A percentile compares a stretch with the other conserved stretches of the same genome.
Evolutionary conservation across 2,797 vertebrate genomes (phyloP).

Genomic region (Lutjanus argentimaculatus): DNA sequence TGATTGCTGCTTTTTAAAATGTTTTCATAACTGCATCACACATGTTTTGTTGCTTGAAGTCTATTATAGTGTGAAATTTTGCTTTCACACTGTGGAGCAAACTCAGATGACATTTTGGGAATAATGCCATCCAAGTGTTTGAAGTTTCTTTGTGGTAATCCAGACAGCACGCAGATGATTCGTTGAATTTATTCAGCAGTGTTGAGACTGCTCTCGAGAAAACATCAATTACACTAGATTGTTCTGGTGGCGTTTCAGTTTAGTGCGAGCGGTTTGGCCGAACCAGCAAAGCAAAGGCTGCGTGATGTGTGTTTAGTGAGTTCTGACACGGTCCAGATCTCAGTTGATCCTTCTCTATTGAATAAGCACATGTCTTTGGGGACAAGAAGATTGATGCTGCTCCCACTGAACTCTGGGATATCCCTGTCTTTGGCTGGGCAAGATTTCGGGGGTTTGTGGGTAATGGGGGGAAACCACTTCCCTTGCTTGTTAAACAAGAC

Average conservation of each 20-base stretch:
- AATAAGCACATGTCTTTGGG: conserved; percentile 78
- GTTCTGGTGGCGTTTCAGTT: conserved; percentile 76
- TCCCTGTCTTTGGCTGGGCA: conserved; percentile 78
- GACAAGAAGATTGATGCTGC: conserved; percentile 81
- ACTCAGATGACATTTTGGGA: conserved; percentile 60
- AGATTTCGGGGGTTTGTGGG: conserved; percentile 82
- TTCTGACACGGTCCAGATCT: conserved; percentile 79
- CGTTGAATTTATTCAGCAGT: conserved; percentile 63
- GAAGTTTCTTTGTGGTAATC: conserved; percentile 65
- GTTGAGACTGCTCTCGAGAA: conserved; percentile 71
- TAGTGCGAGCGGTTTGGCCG: conserved; percentile 73
- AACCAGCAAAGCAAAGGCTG: conserved; percentile 49
- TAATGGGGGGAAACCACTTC: conserved; percentile 84
- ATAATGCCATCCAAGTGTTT: conserved; percentile 64
- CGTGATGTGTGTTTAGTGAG: conserved; percentile 64
- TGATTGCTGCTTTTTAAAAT: conserved; percentile 15
- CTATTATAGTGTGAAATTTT: conserved; percentile 27
- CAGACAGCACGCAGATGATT: conserved; percentile 67
- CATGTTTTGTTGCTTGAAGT: neutral
- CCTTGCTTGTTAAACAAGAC: conserved; percentile 87
- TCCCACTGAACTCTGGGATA: conserved; percentile 85
- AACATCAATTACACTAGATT: conserved; percentile 76
- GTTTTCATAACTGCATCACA: neutral
- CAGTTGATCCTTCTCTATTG: conserved; percentile 70
- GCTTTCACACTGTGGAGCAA: conserved; percentile 27